A percentile compares a stretch with the other conserved stretches of the same genome.
Conservation (phyloP, 2,888 invertebrate species). For the Crossocerus cetratus region DNA sequence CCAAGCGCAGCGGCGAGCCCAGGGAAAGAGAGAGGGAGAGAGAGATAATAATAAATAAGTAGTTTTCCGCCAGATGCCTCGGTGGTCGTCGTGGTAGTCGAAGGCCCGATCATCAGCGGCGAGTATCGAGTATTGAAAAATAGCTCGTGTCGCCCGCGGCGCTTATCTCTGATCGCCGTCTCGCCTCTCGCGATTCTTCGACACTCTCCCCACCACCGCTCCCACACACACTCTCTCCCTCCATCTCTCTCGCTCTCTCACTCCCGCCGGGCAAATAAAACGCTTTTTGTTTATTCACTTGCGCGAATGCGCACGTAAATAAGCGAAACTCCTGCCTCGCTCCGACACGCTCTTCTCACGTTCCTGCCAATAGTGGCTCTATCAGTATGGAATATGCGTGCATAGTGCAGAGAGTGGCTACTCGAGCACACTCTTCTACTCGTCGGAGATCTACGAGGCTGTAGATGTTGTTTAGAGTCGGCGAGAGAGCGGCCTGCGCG, state of each 20-base stretch:
- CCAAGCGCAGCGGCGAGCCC: too few species aligned
- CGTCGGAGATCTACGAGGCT: conserved; percentile 9
- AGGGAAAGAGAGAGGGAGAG: neutral
- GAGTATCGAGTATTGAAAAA: conserved; percentile 39
- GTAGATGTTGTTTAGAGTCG: conserved; percentile 27
- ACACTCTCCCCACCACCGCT: conserved; percentile 4
- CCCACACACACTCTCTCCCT: neutral
- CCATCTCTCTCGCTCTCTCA: conserved; percentile 11
- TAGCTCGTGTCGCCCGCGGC: conserved; percentile 39
- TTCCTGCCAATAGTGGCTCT: too few species aligned
- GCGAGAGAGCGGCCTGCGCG: conserved; percentile 5
- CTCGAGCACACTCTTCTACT: conserved; percentile 18
- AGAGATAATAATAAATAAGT: conserved; percentile 14
- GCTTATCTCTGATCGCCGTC: conserved; percentile 2
- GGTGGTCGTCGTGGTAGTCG: conserved; percentile 30
- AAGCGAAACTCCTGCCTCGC: conserved; percentile 34
- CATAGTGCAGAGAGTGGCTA: conserved; percentile 20
- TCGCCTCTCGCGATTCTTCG: conserved; percentile 31
- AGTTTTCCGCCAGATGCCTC: conserved; percentile 21
- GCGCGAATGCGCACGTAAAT: conserved; percentile 42
- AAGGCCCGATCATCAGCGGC: neutral
- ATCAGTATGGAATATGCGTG: neutral
- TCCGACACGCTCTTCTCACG: conserved; percentile 5
- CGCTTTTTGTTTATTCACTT: conserved; percentile 38
- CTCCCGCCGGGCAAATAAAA: conserved; percentile 39